Evolutionary conservation across 2,113 vertebrate genomes (phyloP).

Genomic region (Tragelaphus strepsiceros): DNA sequence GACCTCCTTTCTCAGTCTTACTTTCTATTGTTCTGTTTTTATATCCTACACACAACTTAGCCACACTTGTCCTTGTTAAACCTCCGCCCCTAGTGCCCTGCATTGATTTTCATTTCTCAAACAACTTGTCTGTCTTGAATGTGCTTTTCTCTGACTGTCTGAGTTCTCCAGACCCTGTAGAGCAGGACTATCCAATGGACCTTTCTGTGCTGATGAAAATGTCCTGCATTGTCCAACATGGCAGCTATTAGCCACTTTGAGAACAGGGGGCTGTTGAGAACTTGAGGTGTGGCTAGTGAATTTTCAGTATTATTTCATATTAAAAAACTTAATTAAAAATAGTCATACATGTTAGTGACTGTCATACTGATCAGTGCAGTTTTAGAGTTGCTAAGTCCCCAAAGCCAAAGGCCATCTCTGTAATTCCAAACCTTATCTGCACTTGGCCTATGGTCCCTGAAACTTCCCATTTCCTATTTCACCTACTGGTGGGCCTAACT

Average conservation of each 20-base stretch:
- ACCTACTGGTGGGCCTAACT: background rate
- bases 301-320: background rate
- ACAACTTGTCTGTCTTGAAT: background rate
- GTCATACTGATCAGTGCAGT: background rate
- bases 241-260: background rate
- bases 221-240: background rate
- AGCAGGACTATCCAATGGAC: rapidly evolving
- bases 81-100: rapidly evolving
- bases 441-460: background rate
- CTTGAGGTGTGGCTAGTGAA: background rate
- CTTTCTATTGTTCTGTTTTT: background rate
- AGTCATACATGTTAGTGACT: background rate
- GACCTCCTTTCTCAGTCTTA: background rate
- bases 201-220: too few species aligned
- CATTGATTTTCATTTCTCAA: background rate
- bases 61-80: background rate
- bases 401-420: background rate
- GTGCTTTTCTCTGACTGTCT: background rate
- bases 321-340: background rate
- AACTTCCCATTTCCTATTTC: background rate
- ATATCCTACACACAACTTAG: background rate
- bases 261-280: background rate
- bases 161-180: background rate
- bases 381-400: background rate
- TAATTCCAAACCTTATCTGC: background rate